Evolutionary conservation across 2,113 vertebrate genomes (phyloP), one percentile per base, ranked within the genome.

Genomic region (Opisthocomus hoazin): DNA sequence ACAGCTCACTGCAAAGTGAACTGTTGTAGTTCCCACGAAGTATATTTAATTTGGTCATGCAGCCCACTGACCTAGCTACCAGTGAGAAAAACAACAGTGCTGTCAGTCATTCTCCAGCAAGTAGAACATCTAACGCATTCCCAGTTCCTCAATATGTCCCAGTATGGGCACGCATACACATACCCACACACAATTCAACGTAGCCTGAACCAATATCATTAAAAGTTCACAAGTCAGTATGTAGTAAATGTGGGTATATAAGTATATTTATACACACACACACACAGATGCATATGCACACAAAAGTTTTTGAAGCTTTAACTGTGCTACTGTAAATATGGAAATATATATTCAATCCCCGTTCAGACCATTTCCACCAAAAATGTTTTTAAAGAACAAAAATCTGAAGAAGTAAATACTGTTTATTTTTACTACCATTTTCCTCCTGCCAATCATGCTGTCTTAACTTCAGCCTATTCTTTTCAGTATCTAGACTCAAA

Each of bases 51-150:
- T 96, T 92, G 88, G 97, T 92, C 94, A 41, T 91, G 68, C 41
- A 81, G 94, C 71, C 82, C 12, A 65, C 89, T 96, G 97, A 97
- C 80, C 91, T 89, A 83, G 75, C 84, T 95, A 94, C 78, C 86
- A 93, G 91, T 80, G 56, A 96, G 78, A 95, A 89, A 95, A 97
- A 94, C 95, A 90, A 87, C 83, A 95, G 70, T 48, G n/a, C 84
- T 93, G 89, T 97, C 95, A 96, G 86, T 97, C 92, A 94, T 95
- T 60, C 80, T 93, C 83, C 90, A 96, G 93, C 91, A 96, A 96
- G 78, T 53, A 87, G 63, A 97, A 92, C 87, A 94, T 63, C 92
- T 96, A 93, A 96, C 95, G 94, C 84, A 34, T 86, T 95, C 63
- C 83, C 76, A 90, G 94, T 74, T 46, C 58, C 94, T 90, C 84